Evolutionary conservation across 2,888 invertebrate species (phyloP).

Genomic region (Eristalinus sepulchralis): DNA sequence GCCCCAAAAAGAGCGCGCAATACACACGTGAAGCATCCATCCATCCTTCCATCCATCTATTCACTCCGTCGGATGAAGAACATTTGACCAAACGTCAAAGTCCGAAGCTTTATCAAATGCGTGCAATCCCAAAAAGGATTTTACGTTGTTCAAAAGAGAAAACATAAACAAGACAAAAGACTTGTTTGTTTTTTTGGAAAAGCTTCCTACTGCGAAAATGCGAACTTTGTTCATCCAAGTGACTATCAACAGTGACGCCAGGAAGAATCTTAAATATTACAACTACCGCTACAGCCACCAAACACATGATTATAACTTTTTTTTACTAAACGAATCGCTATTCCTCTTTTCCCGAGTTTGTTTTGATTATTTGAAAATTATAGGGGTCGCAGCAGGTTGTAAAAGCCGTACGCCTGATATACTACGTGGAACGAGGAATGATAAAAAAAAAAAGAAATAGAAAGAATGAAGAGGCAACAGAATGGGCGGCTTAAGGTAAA

Average conservation of each 20-base stretch:
- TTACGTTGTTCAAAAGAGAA: background rate
- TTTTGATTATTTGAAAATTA: conserved; percentile 68
- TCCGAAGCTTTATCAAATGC: conserved; percentile 41
- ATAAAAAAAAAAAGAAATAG: conserved; percentile 40
- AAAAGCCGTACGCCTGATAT: conserved; percentile 53
- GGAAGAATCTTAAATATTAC: conserved; percentile 23
- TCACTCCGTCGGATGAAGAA: background rate
- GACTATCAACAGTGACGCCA: conserved; percentile 42
- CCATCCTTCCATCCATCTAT: background rate
- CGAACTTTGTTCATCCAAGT: conserved; percentile 45
- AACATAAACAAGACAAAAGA: background rate
- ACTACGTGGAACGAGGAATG: conserved; percentile 45
- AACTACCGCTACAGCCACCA: conserved; percentile 22
- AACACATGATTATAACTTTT: conserved; percentile 40
- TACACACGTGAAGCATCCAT: background rate
- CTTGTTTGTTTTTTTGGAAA: conserved; percentile 19
- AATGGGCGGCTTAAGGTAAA: conserved; percentile 66
- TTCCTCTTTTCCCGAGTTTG: conserved; percentile 55
- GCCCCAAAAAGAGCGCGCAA: conserved; percentile 37
- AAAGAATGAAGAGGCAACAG: conserved; percentile 43
- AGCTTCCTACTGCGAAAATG: conserved; percentile 62
- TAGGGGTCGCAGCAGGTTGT: conserved; percentile 67
- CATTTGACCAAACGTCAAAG: conserved; percentile 52
- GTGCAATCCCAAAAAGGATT: background rate
- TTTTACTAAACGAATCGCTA: conserved; percentile 17